Evolutionary conservation across 2,888 invertebrate genomes (phyloP).

Genomic region (Eulithis prunata): DNA sequence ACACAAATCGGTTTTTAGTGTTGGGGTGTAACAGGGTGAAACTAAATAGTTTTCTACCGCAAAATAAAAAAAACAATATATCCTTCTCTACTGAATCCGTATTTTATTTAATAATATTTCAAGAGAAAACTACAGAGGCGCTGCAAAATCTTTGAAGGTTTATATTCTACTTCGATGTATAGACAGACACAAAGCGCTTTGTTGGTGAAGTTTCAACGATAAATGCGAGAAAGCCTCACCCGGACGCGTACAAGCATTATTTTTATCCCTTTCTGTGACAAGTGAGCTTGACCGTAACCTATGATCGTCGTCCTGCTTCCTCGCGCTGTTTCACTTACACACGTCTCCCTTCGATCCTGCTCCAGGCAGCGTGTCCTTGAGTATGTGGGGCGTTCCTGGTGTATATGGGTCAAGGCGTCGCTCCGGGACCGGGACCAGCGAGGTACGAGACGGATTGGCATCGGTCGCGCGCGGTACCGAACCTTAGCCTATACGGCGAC

Average conservation of each 20-base stretch:
- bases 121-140: no score
- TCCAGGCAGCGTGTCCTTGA: conserved; percentile 32
- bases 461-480: conserved; percentile 1
- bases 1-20: no score
- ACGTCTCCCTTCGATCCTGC: conserved; percentile 27
- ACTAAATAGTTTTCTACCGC: no score
- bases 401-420: conserved; percentile 39
- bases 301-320: conserved; percentile 17
- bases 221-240: background rate
- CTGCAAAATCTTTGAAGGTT: no score
- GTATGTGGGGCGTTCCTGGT: conserved; percentile 33
- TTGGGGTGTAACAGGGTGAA: no score
- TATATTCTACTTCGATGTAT: no score
- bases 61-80: no score
- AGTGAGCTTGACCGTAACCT: conserved; percentile 26
- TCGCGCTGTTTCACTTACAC: conserved; percentile 18
- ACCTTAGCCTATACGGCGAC: background rate
- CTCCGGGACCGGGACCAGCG: conserved; percentile 15
- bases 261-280: conserved; percentile 6
- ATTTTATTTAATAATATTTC: no score
- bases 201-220: no score
- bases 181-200: no score
- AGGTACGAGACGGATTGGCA: conserved; percentile 29
- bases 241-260: conserved; percentile 8
- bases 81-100: no score